These are phyloP conservation scores for Araneus ventricosus DNA, from an alignment of 1,140 invertebrate species.

Conservation along the genomic window DNA sequence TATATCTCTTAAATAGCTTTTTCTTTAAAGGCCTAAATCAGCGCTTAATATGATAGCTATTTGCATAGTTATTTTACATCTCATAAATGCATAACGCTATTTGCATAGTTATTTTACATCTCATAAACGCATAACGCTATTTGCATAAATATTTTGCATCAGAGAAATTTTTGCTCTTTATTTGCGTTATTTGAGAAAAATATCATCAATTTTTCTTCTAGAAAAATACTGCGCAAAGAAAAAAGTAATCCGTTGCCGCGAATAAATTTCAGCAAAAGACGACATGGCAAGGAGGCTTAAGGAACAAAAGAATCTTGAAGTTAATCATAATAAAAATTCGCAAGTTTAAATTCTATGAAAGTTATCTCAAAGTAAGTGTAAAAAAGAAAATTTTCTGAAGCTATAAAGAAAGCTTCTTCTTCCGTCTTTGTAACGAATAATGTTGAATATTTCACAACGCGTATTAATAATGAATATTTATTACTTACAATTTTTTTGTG, in stretches of 20 bases:
- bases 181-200: background rate
- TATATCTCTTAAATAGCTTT: too few species aligned
- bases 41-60: too few species aligned
- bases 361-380: background rate
- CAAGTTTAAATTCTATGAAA: background rate
- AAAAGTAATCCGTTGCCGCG: background rate
- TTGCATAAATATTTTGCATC: background rate
- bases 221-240: background rate
- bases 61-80: too few species aligned
- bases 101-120: background rate
- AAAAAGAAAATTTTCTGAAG: background rate
- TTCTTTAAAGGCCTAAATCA: too few species aligned
- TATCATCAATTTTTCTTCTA: background rate
- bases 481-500: too few species aligned
- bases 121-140: background rate
- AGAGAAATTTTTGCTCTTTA: background rate
- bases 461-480: too few species aligned
- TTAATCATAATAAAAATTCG: background rate
- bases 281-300: background rate
- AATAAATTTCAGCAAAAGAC: background rate
- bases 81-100: background rate
- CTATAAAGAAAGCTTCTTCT: too few species aligned
- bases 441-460: too few species aligned
- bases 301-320: background rate
- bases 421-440: too few species aligned